Conservation (phyloP, 2,888 invertebrate genomes). For the Labia minor region DNA sequence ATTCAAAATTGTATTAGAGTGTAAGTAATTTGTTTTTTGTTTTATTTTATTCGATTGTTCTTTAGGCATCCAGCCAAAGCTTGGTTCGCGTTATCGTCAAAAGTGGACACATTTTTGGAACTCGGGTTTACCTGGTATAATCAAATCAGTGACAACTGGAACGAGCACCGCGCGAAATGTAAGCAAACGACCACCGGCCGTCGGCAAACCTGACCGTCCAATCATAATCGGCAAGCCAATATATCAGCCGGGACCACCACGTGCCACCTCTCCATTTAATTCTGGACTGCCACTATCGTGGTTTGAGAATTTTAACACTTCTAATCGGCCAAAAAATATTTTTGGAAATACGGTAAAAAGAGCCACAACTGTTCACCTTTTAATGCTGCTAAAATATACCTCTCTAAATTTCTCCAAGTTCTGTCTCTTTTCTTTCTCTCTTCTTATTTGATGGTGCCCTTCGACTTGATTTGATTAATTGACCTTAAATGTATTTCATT, state of each 20-base stretch:
- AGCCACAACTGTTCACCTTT: too few species aligned
- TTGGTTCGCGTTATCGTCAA: constrained; percentile 63
- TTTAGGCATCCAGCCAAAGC: constrained; percentile 64
- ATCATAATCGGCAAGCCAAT: constrained; percentile 23
- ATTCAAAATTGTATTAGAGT: too few species aligned
- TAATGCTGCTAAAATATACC: too few species aligned
- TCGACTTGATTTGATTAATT: too few species aligned
- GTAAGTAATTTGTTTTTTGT: too few species aligned
- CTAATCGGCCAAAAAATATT: neutral
- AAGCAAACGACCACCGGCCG: constrained; percentile 28
- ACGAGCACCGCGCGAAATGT: constrained; percentile 29
- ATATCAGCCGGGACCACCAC: constrained; percentile 24
- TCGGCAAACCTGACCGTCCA: constrained; percentile 19
- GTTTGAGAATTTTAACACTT: constrained; percentile 1
- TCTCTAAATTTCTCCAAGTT: too few species aligned
- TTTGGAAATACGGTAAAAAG: neutral
- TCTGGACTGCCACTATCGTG: constrained; percentile 27
- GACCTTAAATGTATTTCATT: too few species aligned
- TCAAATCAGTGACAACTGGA: constrained; percentile 35
- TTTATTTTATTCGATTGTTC: too few species aligned
- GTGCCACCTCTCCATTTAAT: constrained; percentile 26
- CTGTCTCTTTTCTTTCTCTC: too few species aligned
- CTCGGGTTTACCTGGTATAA: constrained; percentile 62
- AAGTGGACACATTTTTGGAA: constrained; percentile 77
- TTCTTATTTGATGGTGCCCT: too few species aligned